A percentile compares a stretch with the other conserved stretches of the same genome.
These are phyloP conservation scores for Sycophila texana DNA, from an alignment of 2,888 invertebrate species.

Conservation along the genomic window DNA sequence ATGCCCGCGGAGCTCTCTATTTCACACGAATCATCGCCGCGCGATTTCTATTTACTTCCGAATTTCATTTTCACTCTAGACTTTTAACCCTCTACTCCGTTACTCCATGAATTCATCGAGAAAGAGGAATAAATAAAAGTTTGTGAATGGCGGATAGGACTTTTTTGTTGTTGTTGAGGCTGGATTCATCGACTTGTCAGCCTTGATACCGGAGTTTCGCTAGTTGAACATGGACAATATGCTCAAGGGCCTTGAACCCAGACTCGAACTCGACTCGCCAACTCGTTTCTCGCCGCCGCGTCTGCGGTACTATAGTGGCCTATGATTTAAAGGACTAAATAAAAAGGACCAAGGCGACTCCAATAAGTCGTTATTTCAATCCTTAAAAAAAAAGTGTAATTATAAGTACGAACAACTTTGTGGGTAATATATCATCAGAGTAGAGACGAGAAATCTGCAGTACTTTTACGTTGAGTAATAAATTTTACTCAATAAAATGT, in stretches of 20 bases:
- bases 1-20: constrained; percentile 41
- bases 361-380: no score
- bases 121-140: not conserved
- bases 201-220: constrained; percentile 71
- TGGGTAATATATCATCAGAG: no score
- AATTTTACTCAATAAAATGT: no score
- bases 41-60: constrained; percentile 38
- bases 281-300: not conserved
- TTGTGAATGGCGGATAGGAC: not conserved
- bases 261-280: no score
- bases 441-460: no score
- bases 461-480: no score
- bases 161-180: not conserved
- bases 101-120: no score
- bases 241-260: constrained; percentile 61
- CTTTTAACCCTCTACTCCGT: no score
- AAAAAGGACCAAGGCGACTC: no score
- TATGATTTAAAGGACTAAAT: no score
- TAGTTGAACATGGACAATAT: constrained; percentile 69
- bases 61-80: not conserved
- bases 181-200: constrained; percentile 45
- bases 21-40: constrained; percentile 50
- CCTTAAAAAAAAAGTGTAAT: no score
- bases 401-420: no score
- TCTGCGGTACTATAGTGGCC: not conserved